These are phyloP conservation scores for Myiopsitta monachus DNA, from an alignment of 2,113 vertebrate genomes.

Conservation along the genomic window DNA sequence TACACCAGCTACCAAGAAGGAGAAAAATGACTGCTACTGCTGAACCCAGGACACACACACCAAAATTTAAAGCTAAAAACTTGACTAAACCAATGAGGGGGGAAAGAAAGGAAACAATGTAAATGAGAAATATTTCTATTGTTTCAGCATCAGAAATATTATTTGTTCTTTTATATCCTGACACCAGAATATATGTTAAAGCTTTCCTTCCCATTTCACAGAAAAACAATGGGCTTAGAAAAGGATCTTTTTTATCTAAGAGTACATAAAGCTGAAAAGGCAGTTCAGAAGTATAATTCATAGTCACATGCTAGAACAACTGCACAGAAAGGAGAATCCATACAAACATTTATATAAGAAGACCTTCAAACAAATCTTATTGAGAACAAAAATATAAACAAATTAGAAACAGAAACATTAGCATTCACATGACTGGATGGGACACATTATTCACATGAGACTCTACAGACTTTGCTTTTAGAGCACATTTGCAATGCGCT, in stretches of 20 bases:
- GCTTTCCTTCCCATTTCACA: background rate
- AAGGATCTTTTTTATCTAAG: background rate
- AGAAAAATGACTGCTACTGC: too few relatives aligned
- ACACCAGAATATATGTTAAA: background rate
- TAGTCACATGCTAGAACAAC: background rate
- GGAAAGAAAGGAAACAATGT: background rate
- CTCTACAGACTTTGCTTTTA: background rate
- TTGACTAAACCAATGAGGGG: background rate
- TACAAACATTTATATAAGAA: background rate
- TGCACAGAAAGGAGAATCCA: background rate
- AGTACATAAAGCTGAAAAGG: background rate
- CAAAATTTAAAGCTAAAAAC: background rate
- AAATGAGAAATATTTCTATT: background rate
- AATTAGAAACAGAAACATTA: slow-evolving; percentile 36
- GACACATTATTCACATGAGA: background rate
- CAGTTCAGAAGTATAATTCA: background rate
- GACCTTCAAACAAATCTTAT: background rate
- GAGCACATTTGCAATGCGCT: background rate
- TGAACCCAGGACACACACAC: too few relatives aligned
- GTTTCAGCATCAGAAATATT: background rate
- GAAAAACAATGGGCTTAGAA: background rate
- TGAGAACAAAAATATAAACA: background rate
- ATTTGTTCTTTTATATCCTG: background rate
- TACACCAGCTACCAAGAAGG: too few relatives aligned
- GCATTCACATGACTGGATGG: background rate